Evolutionary conservation across 1,140 invertebrate species (phyloP).

Genomic region (Melipona quadrifasciata): DNA sequence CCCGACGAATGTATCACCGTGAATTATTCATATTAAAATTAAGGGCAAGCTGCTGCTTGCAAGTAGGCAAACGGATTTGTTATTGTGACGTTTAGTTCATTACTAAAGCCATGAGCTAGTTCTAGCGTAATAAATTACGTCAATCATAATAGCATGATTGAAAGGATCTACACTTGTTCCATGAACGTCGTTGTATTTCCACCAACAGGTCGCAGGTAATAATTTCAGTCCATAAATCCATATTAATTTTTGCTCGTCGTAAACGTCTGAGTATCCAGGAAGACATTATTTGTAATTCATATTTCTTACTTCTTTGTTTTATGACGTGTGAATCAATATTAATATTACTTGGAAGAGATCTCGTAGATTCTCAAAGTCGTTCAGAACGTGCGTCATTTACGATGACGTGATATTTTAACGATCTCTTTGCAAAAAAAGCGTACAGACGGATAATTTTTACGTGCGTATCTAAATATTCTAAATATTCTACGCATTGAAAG

Average conservation of each 20-base stretch:
- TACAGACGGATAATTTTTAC: not conserved
- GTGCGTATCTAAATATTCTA: no score
- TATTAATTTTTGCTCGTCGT: not conserved
- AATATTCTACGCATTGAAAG: no score
- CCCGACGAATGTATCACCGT: not conserved
- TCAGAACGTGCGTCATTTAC: not conserved
- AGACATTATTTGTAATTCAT: not conserved
- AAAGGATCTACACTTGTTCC: not conserved
- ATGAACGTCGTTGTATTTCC: no score
- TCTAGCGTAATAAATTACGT: not conserved
- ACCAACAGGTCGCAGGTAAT: not conserved
- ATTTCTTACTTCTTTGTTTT: no score
- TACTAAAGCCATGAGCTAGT: no score
- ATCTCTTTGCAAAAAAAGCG: not conserved
- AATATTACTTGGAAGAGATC: not conserved
- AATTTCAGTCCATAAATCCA: not conserved
- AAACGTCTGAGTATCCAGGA: not conserved
- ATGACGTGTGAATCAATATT: not conserved
- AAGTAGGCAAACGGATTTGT: not conserved
- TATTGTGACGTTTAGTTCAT: not conserved
- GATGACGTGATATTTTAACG: not conserved
- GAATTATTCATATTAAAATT: no score
- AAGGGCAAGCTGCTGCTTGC: no score
- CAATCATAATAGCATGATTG: constrained; percentile 17
- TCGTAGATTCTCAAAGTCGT: no score